Conservation (phyloP, 1,140 invertebrate species). For the Cydia fagiglandana region DNA sequence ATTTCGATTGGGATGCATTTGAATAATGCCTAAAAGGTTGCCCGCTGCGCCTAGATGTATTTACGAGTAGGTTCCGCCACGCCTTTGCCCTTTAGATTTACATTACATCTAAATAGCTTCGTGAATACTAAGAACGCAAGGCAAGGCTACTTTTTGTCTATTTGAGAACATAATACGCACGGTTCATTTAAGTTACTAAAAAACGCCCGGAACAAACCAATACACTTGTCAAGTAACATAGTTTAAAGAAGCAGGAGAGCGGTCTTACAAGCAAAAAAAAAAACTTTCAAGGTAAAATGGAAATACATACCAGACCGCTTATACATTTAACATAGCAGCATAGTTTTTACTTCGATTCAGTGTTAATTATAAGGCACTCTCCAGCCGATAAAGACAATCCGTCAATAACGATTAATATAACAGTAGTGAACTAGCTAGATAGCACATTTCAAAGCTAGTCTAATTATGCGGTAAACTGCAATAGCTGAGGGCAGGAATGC, state of each 20-base stretch:
- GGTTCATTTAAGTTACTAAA: constrained; percentile 26
- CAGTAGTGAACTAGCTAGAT: constrained; percentile 36
- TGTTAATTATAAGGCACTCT: not conserved
- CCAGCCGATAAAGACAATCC: constrained; percentile 2
- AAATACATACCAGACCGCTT: constrained; percentile 10
- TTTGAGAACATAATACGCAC: constrained; percentile 28
- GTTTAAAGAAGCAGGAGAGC: constrained; percentile 27
- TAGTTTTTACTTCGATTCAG: not conserved
- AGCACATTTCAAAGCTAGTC: constrained; percentile 43
- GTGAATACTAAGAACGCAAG: constrained; percentile 49
- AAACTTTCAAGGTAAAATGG: constrained; percentile 25
- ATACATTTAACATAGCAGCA: constrained; percentile 3
- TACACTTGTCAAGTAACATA: constrained; percentile 31
- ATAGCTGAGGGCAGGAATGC: constrained; percentile 60
- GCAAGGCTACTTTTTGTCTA: constrained; percentile 37
- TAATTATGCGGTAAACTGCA: constrained; percentile 54
- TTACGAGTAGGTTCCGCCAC: constrained; percentile 64
- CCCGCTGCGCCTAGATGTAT: constrained; percentile 73
- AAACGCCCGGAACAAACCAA: constrained; percentile 23
- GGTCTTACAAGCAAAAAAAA: constrained; percentile 16
- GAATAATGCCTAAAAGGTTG: constrained; percentile 66
- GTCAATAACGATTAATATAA: constrained; percentile 37
- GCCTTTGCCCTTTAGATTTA: constrained; percentile 73
- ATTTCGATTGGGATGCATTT: constrained; percentile 44
- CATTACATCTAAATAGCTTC: constrained; percentile 63